Evolutionary conservation across 1,140 invertebrate genomes (phyloP).

Genomic region (Nixonia krombeini): DNA sequence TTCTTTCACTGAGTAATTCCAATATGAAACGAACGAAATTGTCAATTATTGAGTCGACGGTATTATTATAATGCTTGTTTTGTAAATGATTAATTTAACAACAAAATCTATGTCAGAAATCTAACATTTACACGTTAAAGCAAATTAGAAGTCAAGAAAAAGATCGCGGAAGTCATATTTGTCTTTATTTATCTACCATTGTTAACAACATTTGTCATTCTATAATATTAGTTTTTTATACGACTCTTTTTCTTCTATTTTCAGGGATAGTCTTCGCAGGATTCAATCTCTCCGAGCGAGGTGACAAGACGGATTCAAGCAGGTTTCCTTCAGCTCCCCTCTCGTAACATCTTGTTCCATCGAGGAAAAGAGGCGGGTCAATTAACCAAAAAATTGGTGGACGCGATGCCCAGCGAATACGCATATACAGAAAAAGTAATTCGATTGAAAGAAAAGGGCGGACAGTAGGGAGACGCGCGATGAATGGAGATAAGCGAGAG

Average conservation of each 20-base stretch:
- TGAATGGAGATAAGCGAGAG: conserved; percentile 66
- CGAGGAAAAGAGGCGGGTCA: conserved; percentile 49
- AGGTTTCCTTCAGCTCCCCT: conserved; percentile 20
- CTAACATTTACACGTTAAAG: no score
- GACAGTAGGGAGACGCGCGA: conserved; percentile 23
- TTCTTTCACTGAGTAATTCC: no score
- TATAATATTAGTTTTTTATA: conserved; percentile 18
- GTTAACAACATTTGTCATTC: no score
- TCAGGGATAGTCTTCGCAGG: conserved; percentile 17
- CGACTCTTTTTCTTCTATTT: conserved; percentile 16
- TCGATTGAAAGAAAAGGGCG: conserved; percentile 59
- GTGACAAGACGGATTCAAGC: conserved; percentile 39
- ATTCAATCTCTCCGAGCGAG: conserved; percentile 35
- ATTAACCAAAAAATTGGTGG: conserved; percentile 71
- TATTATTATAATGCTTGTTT: no score
- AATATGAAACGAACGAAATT: background rate
- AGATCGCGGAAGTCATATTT: no score
- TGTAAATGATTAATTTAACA: no score
- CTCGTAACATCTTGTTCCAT: conserved; percentile 30
- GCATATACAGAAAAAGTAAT: conserved; percentile 64
- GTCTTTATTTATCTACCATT: no score
- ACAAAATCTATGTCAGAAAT: no score
- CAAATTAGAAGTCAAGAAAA: no score
- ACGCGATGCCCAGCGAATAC: conserved; percentile 52
- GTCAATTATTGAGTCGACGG: background rate